Evolutionary conservation across 2,888 invertebrate genomes (phyloP), one percentile per base, ranked within the genome.

Genomic region (Drosophila mimica): DNA sequence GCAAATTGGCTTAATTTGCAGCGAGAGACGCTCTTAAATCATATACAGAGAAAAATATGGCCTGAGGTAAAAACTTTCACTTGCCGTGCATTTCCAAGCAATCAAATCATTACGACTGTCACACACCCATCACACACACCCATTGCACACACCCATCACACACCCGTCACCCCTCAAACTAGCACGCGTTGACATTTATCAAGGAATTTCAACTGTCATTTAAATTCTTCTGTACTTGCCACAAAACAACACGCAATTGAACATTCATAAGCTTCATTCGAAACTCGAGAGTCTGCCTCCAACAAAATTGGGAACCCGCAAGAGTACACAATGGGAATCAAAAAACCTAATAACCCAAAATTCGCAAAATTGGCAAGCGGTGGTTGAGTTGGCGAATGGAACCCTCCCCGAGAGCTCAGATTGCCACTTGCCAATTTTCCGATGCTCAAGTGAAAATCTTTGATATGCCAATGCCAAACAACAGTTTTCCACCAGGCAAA

Each of bases 141-240:
- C 13, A 2, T 15, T n/a, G n/a, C 34, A 28, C 33, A 15, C 51
- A 48, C 15, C 13, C 28, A n/a, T 6, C 20, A 20, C 28, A 25
- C 5, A 3, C 20, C 0, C 30, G 36, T n/a, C 17, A 25, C 43
- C 30, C 34, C 25, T 38, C 58, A 33, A 13, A 20, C 51, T 58
- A 69, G 33, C 89, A 88, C 86, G 76, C 82, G 82, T 62, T 79
- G 73, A 88, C 81, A 90, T 89, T 88, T 88, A 77, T 88, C 80
- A 89, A 73, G 13, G 74, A 74, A 76, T 70, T 77, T 77, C 72
- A 73, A 79, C 79, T 82, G 89, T 90, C 91, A 75, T 81, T 91
- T 78, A 82, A 84, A 74, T 74, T 68, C 70, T 52, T 48, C 54
- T 51, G 59, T 57, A 56, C 58, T 57, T 60, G 54, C 79, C 71